Percentiles rank a stretch among this genome's conserved stretches.
phyloP scores from a whole-genome alignment of 2,113 vertebrate genomes.

The Theristicus caerulescens region DNA sequence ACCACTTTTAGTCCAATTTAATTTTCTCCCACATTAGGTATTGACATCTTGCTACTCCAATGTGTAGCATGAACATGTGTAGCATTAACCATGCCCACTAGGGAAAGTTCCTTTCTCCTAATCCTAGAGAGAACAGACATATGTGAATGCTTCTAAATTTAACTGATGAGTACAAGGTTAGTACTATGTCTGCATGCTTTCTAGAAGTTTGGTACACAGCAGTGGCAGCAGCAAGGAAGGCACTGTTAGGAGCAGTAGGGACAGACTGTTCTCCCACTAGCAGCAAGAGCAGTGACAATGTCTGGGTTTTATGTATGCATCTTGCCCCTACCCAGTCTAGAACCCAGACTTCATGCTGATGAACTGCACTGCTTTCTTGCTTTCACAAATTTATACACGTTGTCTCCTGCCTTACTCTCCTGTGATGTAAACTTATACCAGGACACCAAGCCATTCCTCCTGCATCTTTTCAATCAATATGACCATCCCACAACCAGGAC shows the following conservation, averaged over 20 bases:
- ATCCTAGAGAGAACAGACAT: background rate
- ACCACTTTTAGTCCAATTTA: background rate
- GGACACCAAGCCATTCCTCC: background rate
- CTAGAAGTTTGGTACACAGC: background rate
- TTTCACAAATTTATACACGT: background rate
- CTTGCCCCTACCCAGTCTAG: background rate
- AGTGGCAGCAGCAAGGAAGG: background rate
- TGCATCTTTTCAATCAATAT: background rate
- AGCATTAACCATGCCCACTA: background rate
- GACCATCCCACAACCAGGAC: background rate
- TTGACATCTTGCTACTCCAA: background rate
- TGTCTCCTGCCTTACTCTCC: background rate
- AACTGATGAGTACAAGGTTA: background rate
- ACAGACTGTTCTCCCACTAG: background rate
- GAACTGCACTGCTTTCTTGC: background rate
- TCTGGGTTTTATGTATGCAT: background rate
- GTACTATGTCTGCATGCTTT: background rate
- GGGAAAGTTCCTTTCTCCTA: background rate
- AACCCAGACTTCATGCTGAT: background rate
- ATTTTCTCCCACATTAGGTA: background rate
- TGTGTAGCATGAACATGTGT: background rate
- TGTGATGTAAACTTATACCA: background rate
- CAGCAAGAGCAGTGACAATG: background rate
- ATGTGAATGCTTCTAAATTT: background rate
- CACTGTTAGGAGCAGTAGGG: background rate